Percentiles rank a stretch among this genome's conserved stretches.
Conservation (phyloP, 2,888 invertebrate genomes). For the Epinotia brunnichana region DNA sequence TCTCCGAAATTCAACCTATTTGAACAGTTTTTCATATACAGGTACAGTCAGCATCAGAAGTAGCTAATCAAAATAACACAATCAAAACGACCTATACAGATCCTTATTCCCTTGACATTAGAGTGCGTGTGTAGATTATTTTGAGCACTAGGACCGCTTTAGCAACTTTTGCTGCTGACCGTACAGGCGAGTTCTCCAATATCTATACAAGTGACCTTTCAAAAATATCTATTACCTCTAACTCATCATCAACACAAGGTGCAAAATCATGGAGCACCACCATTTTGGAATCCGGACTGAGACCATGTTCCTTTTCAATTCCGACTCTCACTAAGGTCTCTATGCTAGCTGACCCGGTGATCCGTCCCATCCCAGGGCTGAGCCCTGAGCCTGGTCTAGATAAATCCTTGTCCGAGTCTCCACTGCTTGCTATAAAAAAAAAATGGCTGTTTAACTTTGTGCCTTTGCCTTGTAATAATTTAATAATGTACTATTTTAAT, state of each 20-base stretch:
- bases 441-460: conserved; percentile 12
- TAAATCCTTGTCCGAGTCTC: conserved; percentile 91
- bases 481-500: background rate
- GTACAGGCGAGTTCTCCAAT: no score
- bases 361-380: conserved; percentile 93
- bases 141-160: no score
- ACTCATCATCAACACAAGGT: conserved; percentile 97
- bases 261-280: conserved; percentile 97
- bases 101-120: no score
- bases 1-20: no score
- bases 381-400: conserved; percentile 84
- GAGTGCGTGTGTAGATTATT: no score
- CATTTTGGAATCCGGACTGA: conserved; percentile 97
- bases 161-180: no score
- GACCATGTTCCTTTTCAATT: conserved; percentile 95
- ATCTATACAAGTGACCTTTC: no score
- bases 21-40: no score
- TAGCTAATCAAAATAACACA: no score
- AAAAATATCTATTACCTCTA: no score
- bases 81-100: no score
- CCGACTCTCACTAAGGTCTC: conserved; percentile 95
- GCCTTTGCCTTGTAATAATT: conserved; percentile 47
- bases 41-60: no score
- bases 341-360: conserved; percentile 97
- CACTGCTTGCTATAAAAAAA: conserved; percentile 85